Conservation (phyloP, 2,888 invertebrate species). For the Eudemis profundana region DNA sequence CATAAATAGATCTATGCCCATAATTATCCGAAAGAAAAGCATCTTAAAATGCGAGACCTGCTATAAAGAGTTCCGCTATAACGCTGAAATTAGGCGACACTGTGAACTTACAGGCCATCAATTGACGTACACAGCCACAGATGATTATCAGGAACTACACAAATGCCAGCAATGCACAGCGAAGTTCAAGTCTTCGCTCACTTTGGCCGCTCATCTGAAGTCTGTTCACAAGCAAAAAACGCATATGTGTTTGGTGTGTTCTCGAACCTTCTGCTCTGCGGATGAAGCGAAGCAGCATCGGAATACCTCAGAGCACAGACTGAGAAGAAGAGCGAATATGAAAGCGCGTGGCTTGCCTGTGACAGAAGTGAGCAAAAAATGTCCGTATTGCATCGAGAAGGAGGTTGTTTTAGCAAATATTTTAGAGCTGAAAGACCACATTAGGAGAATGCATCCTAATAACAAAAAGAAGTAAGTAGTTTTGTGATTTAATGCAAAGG, state of each 20-base stretch:
- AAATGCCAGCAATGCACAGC: slow-evolving; percentile 86
- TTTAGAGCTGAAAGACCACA: slow-evolving; percentile 86
- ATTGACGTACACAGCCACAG: slow-evolving; percentile 83
- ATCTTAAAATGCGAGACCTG: slow-evolving; percentile 89
- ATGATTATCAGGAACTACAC: slow-evolving; percentile 87
- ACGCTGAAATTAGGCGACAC: slow-evolving; percentile 89
- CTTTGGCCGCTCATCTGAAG: slow-evolving; percentile 89
- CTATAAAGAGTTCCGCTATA: slow-evolving; percentile 88
- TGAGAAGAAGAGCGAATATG: slow-evolving; percentile 78
- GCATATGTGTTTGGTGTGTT: slow-evolving; percentile 89
- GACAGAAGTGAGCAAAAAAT: slow-evolving; percentile 80
- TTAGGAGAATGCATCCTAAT: slow-evolving; percentile 86
- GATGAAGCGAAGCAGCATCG: slow-evolving; percentile 88
- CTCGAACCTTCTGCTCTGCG: slow-evolving; percentile 85
- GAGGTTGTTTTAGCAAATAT: slow-evolving; percentile 79
- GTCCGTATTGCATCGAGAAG: slow-evolving; percentile 85
- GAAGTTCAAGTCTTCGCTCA: slow-evolving; percentile 86
- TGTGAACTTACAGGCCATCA: slow-evolving; percentile 80
- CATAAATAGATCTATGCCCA: slow-evolving; percentile 92
- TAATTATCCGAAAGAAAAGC: slow-evolving; percentile 89
- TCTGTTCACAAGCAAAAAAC: slow-evolving; percentile 85
- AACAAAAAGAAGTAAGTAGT: slow-evolving; percentile 85
- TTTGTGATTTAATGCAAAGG: background rate
- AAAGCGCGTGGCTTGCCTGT: slow-evolving; percentile 67
- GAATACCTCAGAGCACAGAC: slow-evolving; percentile 87